Conservation (phyloP, 2,113 vertebrate genomes). For the Eulemur rufifrons region DNA sequence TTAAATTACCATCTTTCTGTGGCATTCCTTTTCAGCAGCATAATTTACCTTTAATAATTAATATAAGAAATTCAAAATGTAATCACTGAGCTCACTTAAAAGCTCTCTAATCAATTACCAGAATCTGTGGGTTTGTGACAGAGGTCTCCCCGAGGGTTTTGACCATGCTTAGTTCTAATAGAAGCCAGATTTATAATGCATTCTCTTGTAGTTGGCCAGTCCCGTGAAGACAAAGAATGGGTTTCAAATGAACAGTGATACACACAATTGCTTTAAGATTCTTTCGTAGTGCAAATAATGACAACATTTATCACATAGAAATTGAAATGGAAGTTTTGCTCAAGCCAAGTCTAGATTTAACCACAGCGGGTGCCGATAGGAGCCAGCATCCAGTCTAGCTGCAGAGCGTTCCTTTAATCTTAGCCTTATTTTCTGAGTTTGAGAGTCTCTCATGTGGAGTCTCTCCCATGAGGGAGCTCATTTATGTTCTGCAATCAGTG, state of each 20-base stretch:
- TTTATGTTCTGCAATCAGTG: background rate
- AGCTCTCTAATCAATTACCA: conserved; percentile 65
- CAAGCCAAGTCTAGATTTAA: background rate
- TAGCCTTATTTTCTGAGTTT: background rate
- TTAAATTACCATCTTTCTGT: conserved; percentile 62
- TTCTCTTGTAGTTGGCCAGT: background rate
- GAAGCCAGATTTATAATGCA: conserved; percentile 9
- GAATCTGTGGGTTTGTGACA: conserved; percentile 32
- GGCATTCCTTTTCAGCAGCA: conserved; percentile 66
- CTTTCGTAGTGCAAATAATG: conserved; percentile 48
- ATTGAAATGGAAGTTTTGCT: conserved; percentile 45
- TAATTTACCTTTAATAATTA: conserved; percentile 78
- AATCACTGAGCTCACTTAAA: conserved; percentile 68
- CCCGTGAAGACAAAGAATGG: conserved; percentile 41
- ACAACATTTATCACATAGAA: conserved; percentile 20
- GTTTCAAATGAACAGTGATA: conserved; percentile 45
- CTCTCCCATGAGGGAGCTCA: background rate
- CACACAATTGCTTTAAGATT: conserved; percentile 13
- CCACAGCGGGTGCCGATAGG: background rate
- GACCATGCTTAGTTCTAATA: background rate
- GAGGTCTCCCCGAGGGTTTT: conserved; percentile 22
- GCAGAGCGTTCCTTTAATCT: background rate
- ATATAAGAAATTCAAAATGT: conserved; percentile 76
- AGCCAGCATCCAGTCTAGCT: background rate
- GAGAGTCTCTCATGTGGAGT: background rate